phyloP scores from a whole-genome alignment of 37 sponge, comb jelly and placozoan genomes.

The Theonella swinhoei region DNA sequence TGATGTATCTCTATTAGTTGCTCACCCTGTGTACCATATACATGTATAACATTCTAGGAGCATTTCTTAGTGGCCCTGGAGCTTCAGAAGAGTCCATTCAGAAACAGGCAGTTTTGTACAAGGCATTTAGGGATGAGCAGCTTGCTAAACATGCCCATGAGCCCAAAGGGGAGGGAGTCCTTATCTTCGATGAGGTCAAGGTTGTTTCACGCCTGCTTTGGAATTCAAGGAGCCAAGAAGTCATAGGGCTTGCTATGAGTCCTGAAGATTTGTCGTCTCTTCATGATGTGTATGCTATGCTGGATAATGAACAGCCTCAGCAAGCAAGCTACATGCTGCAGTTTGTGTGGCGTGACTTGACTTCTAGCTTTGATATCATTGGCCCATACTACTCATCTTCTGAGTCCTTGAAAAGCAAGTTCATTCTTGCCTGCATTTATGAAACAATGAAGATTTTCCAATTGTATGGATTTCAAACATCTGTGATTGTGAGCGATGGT shows the following conservation, averaged over 20 bases:
- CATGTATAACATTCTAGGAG: no score
- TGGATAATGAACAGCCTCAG: constrained; percentile 13
- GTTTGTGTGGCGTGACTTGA: constrained; percentile 42
- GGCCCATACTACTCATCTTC: constrained; percentile 48
- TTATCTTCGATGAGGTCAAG: constrained; percentile 41
- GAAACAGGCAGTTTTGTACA: neutral
- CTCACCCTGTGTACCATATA: no score
- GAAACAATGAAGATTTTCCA: constrained; percentile 27
- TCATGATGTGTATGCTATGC: constrained; percentile 6
- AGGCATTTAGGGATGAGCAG: neutral
- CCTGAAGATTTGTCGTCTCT: constrained; percentile 38
- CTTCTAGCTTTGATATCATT: constrained; percentile 36
- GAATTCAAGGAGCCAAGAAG: constrained; percentile 16
- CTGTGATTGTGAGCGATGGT: constrained; percentile 31
- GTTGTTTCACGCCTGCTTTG: constrained; percentile 12
- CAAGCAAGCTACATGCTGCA: constrained; percentile 48
- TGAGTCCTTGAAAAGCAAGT: constrained; percentile 23
- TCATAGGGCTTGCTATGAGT: constrained; percentile 34
- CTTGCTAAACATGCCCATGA: neutral
- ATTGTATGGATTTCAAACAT: constrained; percentile 32
- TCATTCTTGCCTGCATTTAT: constrained; percentile 17
- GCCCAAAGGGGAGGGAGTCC: constrained; percentile 14
- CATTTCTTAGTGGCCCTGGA: neutral
- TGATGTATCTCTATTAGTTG: no score
- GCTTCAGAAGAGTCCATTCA: neutral